Evolutionary conservation across 2,113 vertebrate species (phyloP).

Genomic region (Elephas maximus): DNA sequence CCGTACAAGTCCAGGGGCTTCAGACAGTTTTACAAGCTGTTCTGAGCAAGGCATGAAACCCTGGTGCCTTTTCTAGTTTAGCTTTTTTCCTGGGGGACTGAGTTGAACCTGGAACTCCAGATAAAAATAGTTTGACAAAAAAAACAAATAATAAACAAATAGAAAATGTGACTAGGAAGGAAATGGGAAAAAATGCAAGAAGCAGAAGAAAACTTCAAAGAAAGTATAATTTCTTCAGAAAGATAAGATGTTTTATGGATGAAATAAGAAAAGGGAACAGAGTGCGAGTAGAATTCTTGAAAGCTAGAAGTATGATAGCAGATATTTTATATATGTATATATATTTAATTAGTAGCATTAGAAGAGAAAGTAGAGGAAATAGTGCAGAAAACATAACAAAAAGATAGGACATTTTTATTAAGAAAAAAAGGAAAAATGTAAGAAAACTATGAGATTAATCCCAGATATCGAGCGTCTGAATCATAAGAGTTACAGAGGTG

Average conservation of each 20-base stretch:
- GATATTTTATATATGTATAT: background rate
- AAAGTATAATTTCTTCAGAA: background rate
- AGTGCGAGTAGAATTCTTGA: background rate
- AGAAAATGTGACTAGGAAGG: background rate
- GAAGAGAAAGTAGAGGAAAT: background rate
- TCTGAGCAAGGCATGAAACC: conserved; percentile 72
- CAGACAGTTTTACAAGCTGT: conserved; percentile 80
- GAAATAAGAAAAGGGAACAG: conserved; percentile 1
- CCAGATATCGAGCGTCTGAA: background rate
- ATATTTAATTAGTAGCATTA: background rate
- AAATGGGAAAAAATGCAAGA: background rate
- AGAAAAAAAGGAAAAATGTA: background rate
- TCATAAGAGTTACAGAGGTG: background rate
- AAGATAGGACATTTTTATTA: background rate
- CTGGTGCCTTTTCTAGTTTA: conserved; percentile 76
- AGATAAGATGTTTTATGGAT: background rate
- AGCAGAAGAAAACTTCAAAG: background rate
- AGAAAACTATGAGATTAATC: background rate
- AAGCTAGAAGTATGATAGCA: background rate
- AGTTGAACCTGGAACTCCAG: conserved; percentile 82
- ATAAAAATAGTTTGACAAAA: conserved; percentile 89
- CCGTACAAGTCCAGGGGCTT: conserved; percentile 65
- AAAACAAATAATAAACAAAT: background rate
- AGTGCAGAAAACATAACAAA: conserved; percentile 1
- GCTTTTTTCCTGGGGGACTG: conserved; percentile 67